Base-by-base conservation (phyloP, 2,113 vertebrate species). In the Anhinga anhinga region DNA sequence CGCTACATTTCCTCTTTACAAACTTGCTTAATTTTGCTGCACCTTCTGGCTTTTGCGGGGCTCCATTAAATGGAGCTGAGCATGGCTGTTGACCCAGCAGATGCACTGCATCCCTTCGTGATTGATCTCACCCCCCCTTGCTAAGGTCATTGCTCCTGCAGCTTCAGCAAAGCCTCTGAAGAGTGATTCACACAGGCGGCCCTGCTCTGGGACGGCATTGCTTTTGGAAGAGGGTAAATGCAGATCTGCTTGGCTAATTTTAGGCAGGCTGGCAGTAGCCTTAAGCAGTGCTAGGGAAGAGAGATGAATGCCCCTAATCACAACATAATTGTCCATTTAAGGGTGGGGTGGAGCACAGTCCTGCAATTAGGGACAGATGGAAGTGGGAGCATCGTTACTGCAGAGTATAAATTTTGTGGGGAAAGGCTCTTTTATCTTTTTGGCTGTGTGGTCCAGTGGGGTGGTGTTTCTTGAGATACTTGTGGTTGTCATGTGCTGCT, bases 361-460 rank as follows among this genome's bases (percentile, higher is more conserved):
- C 66, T 52, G 79, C 29, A 29, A 7, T 25, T 47, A 15, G 55
- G 62, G 44, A n/a, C 62, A 80, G 73, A 2, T 87, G 78, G 66
- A 11, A 44, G 52, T 14, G 20, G 63, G 42, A 62, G 21, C 42
- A 16, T 69, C 2, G 0, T 44, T 55, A 65, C 1, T 27, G 83
- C 52, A 56, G 79, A 44, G 50, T 14, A 55, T n/a, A 62, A 81
- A 52, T 56, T 32, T 70, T 11, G 15, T 10, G 19, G 52, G 69
- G 69, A 66, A 66, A 49, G 10, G 8, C 3, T 25, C 21, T n/a
- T 16, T 9, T 1, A 7, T 1, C 9, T 11, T 11, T 32, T 9
- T 16, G 6, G 11, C 2, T 38, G 40, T 0, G 0, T 13, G 26
- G 12, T 4, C 17, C 17, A 1, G 16, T 0, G 0, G 9, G 50